Conservation (phyloP, 1,140 invertebrate species). For the Drosophila bocqueti region DNA sequence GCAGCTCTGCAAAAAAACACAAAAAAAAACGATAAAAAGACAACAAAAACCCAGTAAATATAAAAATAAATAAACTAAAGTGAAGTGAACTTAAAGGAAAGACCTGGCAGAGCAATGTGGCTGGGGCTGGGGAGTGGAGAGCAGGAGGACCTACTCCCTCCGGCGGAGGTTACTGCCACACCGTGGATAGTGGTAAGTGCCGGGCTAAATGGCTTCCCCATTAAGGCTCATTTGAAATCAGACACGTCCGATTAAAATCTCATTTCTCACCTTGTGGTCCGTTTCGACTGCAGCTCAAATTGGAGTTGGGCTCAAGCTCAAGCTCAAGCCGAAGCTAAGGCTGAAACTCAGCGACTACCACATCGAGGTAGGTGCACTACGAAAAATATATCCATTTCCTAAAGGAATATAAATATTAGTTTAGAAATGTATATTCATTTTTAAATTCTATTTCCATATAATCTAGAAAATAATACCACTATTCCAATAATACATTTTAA, state of each 20-base stretch:
- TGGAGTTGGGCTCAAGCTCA: slow-evolving; percentile 57
- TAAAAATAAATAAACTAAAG: slow-evolving; percentile 66
- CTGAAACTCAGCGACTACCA: slow-evolving; percentile 17
- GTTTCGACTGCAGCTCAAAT: slow-evolving; percentile 69
- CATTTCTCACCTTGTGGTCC: slow-evolving; percentile 85
- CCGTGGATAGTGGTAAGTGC: slow-evolving; percentile 62
- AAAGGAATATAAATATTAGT: not conserved
- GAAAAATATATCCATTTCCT: not conserved
- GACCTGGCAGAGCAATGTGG: slow-evolving; percentile 4
- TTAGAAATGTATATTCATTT: not conserved
- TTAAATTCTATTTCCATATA: accelerated
- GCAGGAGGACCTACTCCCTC: slow-evolving; percentile 20
- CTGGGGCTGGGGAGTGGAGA: not conserved
- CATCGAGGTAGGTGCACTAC: slow-evolving; percentile 21
- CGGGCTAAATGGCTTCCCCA: slow-evolving; percentile 82
- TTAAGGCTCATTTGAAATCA: slow-evolving; percentile 85
- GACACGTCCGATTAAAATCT: slow-evolving; percentile 85
- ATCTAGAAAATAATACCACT: not conserved
- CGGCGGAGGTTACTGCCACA: slow-evolving; percentile 30
- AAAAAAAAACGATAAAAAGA: slow-evolving; percentile 43
- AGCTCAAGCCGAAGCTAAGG: slow-evolving; percentile 17
- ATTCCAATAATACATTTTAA: not conserved
- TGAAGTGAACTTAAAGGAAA: slow-evolving; percentile 31
- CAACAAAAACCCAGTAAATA: slow-evolving; percentile 40
- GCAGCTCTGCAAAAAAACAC: not conserved